Base-by-base conservation (phyloP, 2,113 vertebrate species). In the Gymnorhina tibicen region DNA sequence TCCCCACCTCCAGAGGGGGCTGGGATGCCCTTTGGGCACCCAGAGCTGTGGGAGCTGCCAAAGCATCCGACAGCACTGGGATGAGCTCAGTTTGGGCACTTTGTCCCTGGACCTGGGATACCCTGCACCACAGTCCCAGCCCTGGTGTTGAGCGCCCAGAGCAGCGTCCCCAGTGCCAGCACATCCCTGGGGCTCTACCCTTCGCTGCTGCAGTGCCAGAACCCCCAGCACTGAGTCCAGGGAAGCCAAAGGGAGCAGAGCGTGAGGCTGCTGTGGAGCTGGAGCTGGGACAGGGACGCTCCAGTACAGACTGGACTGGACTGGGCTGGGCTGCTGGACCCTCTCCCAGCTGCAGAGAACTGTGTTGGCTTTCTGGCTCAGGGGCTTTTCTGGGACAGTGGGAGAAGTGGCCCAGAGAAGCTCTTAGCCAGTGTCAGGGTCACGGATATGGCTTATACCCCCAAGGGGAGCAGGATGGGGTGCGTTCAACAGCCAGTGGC, bases 361-460 rank as follows among this genome's bases (percentile, higher is more conserved):
- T 4, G 2, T 7, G 7, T 3, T 70, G 50, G 44, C 16, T 83
- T 79, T 62, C 27, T 8, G 8, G 22, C 35, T 68, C 49, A 13
- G 21, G 17, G 11, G 17, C 66, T 85, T 64, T 56, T 85, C 69
- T 64, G 82, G n/a, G 8, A 9, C n/a, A 42, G 21, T 10, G 12
- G 56, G 30, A 56, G 28, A 32, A 49, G 79, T 50, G 37, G 46
- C 62, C 73, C 3, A 0, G 49, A 70, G 78, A 49, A 62, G 52
- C 56, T 79, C 70, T 39, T 50, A 46, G 33, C 59, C 28, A 12
- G 46, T 46, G 59, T 26, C 39, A 58, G 69, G 86, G 62, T 50
- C 78, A 52, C 0, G 0, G 63, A 77, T 97, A 95, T 95, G 96
- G 96, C 95, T 97, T 95, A 32, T 73, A 60, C 10, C 56, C 66